A percentile compares a stretch with the other conserved stretches of the same genome.
phyloP scores from a whole-genome alignment of 2,797 vertebrate genomes.

The Tapirus indicus region DNA sequence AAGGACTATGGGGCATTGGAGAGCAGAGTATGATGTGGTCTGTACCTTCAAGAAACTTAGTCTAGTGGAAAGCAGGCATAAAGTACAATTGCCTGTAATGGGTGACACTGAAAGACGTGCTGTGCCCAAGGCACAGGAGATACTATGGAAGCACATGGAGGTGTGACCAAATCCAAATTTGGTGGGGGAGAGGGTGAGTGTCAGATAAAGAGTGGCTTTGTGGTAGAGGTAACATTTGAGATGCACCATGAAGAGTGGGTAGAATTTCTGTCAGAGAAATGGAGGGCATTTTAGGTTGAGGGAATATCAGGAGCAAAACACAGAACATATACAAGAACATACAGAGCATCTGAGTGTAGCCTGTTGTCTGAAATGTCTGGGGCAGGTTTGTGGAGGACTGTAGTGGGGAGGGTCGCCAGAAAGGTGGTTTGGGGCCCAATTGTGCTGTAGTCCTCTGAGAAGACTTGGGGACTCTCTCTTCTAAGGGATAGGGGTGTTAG shows the following conservation, averaged over 20 bases:
- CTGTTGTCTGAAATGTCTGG: not conserved
- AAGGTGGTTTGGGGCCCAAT: not conserved
- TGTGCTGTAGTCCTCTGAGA: not conserved
- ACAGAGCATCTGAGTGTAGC: not conserved
- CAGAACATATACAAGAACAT: not conserved
- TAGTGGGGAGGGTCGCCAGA: not conserved
- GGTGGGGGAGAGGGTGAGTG: not conserved
- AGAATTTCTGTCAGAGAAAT: conserved; percentile 34
- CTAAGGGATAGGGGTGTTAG: not conserved
- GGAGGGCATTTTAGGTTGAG: not conserved
- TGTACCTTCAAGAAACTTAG: conserved; percentile 38
- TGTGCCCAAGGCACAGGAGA: not conserved
- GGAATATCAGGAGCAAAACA: not conserved
- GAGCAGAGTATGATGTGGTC: not conserved
- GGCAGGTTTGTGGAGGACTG: not conserved
- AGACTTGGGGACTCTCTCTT: not conserved
- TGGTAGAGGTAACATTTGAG: conserved; percentile 12
- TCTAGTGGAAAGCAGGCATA: conserved; percentile 1
- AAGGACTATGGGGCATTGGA: not conserved
- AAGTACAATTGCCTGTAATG: not conserved
- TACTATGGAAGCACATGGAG: not conserved
- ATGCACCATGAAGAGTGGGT: not conserved
- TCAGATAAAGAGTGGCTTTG: conserved; percentile 26
- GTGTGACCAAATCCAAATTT: not conserved
- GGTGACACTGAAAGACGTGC: not conserved